Percentiles rank a stretch among this genome's conserved stretches.
phyloP scores from a whole-genome alignment of 2,113 vertebrate genomes.

The Peromyscus leucopus region DNA sequence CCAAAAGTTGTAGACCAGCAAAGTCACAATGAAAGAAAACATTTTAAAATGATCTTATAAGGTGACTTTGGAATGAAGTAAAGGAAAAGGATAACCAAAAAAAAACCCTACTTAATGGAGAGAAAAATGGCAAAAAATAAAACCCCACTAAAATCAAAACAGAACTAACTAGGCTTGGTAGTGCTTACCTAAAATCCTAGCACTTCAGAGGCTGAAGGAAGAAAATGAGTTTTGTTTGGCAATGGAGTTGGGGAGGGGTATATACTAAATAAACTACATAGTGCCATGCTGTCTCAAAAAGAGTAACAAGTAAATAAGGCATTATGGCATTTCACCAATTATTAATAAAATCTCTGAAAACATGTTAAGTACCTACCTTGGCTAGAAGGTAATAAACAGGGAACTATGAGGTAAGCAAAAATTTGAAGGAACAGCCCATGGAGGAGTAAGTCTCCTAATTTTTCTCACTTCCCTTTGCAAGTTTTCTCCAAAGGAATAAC shows the following conservation, averaged over 20 bases:
- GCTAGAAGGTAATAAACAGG: background rate
- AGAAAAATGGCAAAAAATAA: background rate
- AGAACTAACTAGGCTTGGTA: background rate
- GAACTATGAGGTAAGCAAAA: background rate
- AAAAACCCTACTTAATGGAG: background rate
- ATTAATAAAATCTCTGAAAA: slow-evolving; percentile 44
- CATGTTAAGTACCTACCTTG: background rate
- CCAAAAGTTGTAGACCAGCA: background rate
- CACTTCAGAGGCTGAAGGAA: background rate
- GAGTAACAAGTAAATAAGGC: background rate
- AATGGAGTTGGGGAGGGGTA: background rate
- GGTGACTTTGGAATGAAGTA: background rate
- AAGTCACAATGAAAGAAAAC: background rate
- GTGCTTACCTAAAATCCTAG: background rate
- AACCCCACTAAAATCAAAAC: background rate
- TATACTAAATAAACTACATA: background rate
- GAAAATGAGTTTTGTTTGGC: background rate
- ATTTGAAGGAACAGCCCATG: background rate
- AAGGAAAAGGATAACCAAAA: background rate
- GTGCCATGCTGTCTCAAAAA: background rate
- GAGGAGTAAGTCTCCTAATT: background rate
- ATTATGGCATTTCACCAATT: background rate
- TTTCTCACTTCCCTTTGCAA: background rate
- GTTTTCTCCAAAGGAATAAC: slow-evolving; percentile 37
- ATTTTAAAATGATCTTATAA: background rate